phyloP scores from a whole-genome alignment of 1,140 invertebrate species.

The Dryas iulia region DNA sequence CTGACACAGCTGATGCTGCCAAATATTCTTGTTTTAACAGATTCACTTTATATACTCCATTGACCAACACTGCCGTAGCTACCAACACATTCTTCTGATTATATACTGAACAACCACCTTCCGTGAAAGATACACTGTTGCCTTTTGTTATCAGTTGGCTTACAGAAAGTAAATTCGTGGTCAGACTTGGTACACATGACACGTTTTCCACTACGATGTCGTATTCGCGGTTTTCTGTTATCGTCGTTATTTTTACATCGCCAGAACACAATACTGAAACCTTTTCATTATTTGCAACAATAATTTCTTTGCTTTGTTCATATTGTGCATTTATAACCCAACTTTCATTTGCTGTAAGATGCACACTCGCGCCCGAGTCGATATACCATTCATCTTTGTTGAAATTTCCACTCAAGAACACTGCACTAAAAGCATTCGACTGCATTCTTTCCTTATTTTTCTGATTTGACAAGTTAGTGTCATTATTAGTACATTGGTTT shows the following conservation, averaged over 20 bases:
- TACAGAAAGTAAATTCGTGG: constrained; percentile 28
- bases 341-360: constrained; percentile 34
- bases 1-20: constrained; percentile 11
- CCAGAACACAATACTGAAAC: constrained; percentile 41
- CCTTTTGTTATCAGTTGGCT: constrained; percentile 21
- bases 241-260: constrained; percentile 37
- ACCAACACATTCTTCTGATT: constrained; percentile 13
- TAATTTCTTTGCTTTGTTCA: constrained; percentile 39
- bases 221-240: constrained; percentile 17
- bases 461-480: too few species aligned
- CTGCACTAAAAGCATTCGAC: constrained; percentile 34
- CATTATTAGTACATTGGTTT: too few species aligned
- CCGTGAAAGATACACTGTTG: constrained; percentile 25
- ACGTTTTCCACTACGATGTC: constrained; percentile 35
- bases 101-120: constrained; percentile 17
- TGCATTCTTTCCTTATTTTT: too few species aligned
- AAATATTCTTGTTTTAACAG: not conserved
- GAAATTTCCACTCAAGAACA: constrained; percentile 29
- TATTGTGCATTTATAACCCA: constrained; percentile 31
- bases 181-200: constrained; percentile 14
- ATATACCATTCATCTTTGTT: constrained; percentile 33
- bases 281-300: constrained; percentile 46
- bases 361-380: constrained; percentile 40
- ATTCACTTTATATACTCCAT: constrained; percentile 32
- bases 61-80: constrained; percentile 22